A percentile compares a stretch with the other conserved stretches of the same genome.
phyloP scores from a whole-genome alignment of 2,113 vertebrate species.

The Lepidothrix coronata region DNA sequence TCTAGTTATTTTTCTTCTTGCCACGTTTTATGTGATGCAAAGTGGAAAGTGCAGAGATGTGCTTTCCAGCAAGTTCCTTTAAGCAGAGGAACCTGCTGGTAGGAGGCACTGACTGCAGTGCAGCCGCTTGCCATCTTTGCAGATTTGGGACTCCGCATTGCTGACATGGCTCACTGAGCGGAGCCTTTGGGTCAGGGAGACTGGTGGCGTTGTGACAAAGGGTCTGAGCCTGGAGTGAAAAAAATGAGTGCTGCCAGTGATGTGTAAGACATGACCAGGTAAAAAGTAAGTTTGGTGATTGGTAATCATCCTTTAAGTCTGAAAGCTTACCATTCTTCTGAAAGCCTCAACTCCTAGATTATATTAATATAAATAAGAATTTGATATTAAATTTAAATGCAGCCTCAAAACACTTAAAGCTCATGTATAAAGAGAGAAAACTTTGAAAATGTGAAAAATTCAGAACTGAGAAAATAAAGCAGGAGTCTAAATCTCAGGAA shows the following conservation, averaged over 20 bases:
- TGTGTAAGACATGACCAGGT: neutral
- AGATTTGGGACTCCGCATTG: neutral
- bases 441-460: neutral
- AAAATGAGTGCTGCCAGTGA: no score
- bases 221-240: neutral
- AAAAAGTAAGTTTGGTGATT: neutral
- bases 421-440: neutral
- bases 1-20: neutral
- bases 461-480: neutral
- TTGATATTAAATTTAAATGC: neutral
- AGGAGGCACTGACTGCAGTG: neutral
- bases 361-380: neutral
- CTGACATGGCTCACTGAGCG: neutral
- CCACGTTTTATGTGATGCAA: neutral
- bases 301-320: neutral
- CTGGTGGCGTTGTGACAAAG: neutral
- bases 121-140: neutral
- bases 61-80: neutral
- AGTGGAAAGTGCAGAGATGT: neutral
- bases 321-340: neutral
- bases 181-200: neutral
- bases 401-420: neutral
- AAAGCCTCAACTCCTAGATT: neutral
- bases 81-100: neutral
- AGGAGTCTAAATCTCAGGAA: neutral